These are phyloP conservation scores for Conchocele bisecta DNA, from an alignment of 2,888 invertebrate genomes.

Conservation along the genomic window DNA sequence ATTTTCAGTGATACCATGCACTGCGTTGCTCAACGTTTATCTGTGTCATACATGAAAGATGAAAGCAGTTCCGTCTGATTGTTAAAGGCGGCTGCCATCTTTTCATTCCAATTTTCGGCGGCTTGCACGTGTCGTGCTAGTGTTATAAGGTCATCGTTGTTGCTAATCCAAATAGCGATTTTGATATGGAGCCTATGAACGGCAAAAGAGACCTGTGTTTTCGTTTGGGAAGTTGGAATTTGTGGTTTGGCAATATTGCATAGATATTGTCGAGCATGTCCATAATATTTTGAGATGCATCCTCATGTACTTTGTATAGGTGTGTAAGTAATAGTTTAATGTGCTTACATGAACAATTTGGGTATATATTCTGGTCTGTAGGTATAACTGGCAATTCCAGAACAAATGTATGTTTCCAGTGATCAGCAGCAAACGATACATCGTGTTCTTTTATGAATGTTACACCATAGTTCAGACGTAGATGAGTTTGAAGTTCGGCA, in stretches of 20 bases:
- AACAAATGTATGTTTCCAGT: slow-evolving; percentile 15
- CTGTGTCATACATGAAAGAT: no score
- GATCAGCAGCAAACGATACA: background rate
- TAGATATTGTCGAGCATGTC: background rate
- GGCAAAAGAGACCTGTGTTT: slow-evolving; percentile 8
- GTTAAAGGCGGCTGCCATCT: no score
- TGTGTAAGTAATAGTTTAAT: background rate
- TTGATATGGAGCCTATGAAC: background rate
- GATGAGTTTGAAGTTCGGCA: no score
- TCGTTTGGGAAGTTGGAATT: background rate
- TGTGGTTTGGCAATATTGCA: background rate
- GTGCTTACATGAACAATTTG: background rate
- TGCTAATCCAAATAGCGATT: slow-evolving; percentile 1
- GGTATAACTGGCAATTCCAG: no score
- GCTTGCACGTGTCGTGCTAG: no score
- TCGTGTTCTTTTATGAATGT: slow-evolving; percentile 1
- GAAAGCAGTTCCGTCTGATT: no score
- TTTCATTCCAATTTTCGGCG: no score
- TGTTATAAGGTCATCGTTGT: background rate
- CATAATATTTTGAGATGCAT: slow-evolving; percentile 1
- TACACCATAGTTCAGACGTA: slow-evolving; percentile 13
- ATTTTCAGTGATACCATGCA: no score
- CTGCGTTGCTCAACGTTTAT: no score
- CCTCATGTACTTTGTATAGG: slow-evolving; percentile 1
- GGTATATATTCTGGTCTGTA: no score